Conservation (phyloP, 1,140 invertebrate species). For the Hermetia illucens region DNA sequence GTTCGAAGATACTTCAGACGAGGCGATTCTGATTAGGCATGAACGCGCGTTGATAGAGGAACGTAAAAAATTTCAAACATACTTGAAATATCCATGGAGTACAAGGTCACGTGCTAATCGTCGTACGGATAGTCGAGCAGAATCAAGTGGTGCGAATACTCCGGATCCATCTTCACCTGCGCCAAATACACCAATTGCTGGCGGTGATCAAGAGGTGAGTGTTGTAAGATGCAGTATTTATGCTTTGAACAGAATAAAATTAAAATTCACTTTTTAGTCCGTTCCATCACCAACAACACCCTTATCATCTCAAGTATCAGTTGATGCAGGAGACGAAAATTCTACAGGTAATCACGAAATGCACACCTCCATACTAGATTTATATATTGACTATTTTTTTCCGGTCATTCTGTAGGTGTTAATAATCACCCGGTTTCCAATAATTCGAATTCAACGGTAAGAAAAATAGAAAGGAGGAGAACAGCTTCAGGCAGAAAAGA, state of each 20-base stretch:
- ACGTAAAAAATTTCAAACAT: slow-evolving; percentile 59
- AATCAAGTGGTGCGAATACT: slow-evolving; percentile 56
- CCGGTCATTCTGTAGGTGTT: not conserved
- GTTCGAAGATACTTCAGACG: slow-evolving; percentile 61
- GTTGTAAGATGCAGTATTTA: not conserved
- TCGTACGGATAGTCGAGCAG: slow-evolving; percentile 49
- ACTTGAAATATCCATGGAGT: slow-evolving; percentile 46
- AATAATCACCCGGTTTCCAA: not conserved
- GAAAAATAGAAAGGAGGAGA: slow-evolving; percentile 26
- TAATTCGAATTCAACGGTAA: slow-evolving; percentile 12
- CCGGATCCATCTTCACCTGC: slow-evolving; percentile 42
- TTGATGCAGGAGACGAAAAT: slow-evolving; percentile 30
- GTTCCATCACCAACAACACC: slow-evolving; percentile 44
- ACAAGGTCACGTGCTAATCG: slow-evolving; percentile 42
- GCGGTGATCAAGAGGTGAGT: slow-evolving; percentile 20
- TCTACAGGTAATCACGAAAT: no score
- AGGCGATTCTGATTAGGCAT: slow-evolving; percentile 49
- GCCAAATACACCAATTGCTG: slow-evolving; percentile 8
- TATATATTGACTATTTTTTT: no score
- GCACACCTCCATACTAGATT: no score
- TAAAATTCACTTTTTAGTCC: slow-evolving; percentile 10
- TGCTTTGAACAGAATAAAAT: slow-evolving; percentile 4
- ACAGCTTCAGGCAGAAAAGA: slow-evolving; percentile 31
- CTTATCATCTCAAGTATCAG: slow-evolving; percentile 24
- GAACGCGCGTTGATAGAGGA: slow-evolving; percentile 63